These are phyloP conservation scores for Cyprinodon diabolis DNA, from an alignment of 2,797 vertebrate genomes.

Conservation along the genomic window DNA sequence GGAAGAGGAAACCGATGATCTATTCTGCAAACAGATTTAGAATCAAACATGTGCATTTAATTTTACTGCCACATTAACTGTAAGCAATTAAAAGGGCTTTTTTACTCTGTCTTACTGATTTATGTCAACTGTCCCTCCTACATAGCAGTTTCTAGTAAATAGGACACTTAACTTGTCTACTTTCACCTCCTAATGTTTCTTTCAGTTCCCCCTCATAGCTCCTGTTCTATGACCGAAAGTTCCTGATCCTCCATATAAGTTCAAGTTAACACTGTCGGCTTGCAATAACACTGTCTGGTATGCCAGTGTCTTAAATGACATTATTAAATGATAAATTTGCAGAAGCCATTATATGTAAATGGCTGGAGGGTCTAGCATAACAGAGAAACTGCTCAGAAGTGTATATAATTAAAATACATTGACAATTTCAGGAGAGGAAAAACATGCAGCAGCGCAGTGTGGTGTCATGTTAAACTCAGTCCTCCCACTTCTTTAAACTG, in stretches of 20 bases:
- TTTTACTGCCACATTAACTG: background rate
- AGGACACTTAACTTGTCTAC: background rate
- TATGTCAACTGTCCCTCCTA: background rate
- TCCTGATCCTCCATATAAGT: background rate
- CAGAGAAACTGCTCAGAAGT: no score
- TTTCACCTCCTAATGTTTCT: background rate
- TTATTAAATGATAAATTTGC: no score
- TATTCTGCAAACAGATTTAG: background rate
- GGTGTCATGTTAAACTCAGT: no score
- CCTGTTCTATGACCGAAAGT: background rate
- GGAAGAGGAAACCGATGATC: no score
- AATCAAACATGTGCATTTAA: background rate
- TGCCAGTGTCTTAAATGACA: background rate
- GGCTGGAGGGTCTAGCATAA: no score
- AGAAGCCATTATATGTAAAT: no score
- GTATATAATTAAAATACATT: no score
- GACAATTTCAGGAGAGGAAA: no score
- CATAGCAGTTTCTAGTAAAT: background rate
- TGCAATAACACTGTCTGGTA: background rate
- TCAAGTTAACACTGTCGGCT: background rate
- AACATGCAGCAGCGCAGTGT: no score
- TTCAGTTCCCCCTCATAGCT: background rate
- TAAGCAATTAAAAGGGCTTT: background rate
- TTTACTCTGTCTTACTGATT: background rate
- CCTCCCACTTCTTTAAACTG: no score